phyloP scores from a whole-genome alignment of 2,113 vertebrate species.

The Clinocottus analis region DNA sequence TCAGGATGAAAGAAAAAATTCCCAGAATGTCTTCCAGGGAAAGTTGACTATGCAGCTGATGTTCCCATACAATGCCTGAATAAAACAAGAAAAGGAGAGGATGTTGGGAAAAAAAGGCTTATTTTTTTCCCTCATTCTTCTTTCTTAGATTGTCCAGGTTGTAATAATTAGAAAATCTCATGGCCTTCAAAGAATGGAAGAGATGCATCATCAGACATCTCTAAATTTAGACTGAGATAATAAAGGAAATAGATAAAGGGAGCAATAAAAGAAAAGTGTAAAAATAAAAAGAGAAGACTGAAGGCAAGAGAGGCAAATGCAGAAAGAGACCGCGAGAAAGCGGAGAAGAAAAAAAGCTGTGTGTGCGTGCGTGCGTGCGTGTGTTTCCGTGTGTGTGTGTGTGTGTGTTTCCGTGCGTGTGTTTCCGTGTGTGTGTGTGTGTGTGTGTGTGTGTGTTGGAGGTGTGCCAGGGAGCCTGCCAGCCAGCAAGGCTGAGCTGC shows the following conservation, averaged over 20 bases:
- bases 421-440: constrained; percentile 10
- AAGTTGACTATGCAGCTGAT: not conserved
- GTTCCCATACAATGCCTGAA: too few species aligned
- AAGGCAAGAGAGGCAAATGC: constrained; percentile 26
- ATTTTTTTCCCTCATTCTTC: not conserved
- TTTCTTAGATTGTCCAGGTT: not conserved
- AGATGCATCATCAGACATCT: not conserved
- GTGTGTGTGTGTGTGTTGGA: constrained; percentile 56
- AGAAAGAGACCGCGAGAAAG: constrained; percentile 32
- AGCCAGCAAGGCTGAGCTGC: constrained; percentile 71
- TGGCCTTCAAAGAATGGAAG: constrained; percentile 10
- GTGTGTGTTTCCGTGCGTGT: constrained; percentile 33
- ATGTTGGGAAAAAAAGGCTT: not conserved
- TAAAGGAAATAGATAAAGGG: not conserved
- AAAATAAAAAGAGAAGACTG: not conserved
- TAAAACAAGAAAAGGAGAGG: not conserved
- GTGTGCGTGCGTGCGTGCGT: constrained; percentile 19
- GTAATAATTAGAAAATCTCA: not conserved
- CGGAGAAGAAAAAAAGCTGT: not conserved
- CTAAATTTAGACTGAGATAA: constrained; percentile 16
- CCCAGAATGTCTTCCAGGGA: constrained; percentile 1
- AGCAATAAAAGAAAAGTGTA: not conserved
- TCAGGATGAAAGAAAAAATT: constrained; percentile 15
- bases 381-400: constrained; percentile 40
- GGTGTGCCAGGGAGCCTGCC: constrained; percentile 73